Conservation (phyloP, 2,888 invertebrate species). For the Lasioglossum malachurum region DNA sequence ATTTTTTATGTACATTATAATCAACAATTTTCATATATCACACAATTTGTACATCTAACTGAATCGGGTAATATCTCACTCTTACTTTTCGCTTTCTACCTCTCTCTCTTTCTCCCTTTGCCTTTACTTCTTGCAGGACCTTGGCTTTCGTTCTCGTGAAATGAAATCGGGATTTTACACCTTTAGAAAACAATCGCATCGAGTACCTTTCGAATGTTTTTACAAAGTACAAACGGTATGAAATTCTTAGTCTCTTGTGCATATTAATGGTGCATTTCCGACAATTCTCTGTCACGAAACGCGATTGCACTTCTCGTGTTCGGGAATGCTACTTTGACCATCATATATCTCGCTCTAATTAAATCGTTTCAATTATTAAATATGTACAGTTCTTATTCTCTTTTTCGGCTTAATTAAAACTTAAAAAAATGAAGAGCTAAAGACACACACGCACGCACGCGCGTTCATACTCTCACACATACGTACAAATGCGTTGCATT, state of each 20-base stretch:
- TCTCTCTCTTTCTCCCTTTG: slow-evolving; percentile 19
- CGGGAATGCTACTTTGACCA: slow-evolving; percentile 76
- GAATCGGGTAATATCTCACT: slow-evolving; percentile 63
- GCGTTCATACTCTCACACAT: slow-evolving; percentile 30
- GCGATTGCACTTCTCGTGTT: slow-evolving; percentile 71
- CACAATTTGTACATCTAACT: slow-evolving; percentile 82
- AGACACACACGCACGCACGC: slow-evolving; percentile 28
- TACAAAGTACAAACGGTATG: slow-evolving; percentile 80
- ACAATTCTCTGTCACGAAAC: slow-evolving; percentile 55
- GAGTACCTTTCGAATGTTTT: slow-evolving; percentile 60
- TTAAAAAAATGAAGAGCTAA: slow-evolving; percentile 50
- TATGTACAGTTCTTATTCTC: slow-evolving; percentile 71
- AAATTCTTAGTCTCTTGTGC: slow-evolving; percentile 76
- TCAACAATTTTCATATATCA: slow-evolving; percentile 80
- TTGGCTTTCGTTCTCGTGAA: slow-evolving; percentile 44
- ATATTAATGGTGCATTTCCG: slow-evolving; percentile 59
- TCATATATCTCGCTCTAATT: slow-evolving; percentile 50
- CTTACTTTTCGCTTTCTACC: not conserved
- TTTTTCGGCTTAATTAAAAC: slow-evolving; percentile 53
- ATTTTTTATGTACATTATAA: slow-evolving; percentile 76
- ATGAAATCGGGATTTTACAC: slow-evolving; percentile 37
- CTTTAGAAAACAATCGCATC: slow-evolving; percentile 60
- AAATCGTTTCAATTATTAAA: slow-evolving; percentile 65
- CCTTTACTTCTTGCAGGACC: slow-evolving; percentile 24
- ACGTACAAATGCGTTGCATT: slow-evolving; percentile 53